Evolutionary conservation across 2,113 vertebrate species (phyloP).

Genomic region (Ailurus styani): DNA sequence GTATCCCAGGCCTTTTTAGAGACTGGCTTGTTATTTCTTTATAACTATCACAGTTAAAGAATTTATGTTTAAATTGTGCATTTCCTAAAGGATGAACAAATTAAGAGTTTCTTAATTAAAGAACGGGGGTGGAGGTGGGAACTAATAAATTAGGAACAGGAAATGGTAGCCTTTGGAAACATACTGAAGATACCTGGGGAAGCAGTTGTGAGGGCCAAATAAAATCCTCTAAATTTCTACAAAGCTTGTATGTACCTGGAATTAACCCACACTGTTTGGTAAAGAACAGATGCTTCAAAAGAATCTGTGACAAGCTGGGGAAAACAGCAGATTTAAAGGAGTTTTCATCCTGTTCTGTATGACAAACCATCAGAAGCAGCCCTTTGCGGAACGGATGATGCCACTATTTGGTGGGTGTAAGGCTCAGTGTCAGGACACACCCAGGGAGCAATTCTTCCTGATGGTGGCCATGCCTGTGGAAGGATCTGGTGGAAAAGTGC

Average conservation of each 20-base stretch:
- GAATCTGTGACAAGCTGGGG: neutral
- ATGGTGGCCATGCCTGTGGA: fast-evolving
- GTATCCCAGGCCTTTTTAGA: neutral
- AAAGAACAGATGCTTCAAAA: slow-evolving; percentile 22
- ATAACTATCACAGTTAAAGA: neutral
- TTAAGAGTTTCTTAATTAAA: slow-evolving; percentile 20
- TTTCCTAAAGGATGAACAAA: neutral
- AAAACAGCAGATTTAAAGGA: neutral
- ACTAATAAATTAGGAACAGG: neutral
- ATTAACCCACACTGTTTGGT: neutral
- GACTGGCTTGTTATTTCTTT: neutral
- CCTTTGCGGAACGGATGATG: neutral
- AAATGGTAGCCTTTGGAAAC: neutral
- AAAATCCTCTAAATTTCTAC: neutral
- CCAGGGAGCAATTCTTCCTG: neutral
- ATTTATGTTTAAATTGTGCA: neutral
- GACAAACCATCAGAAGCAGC: neutral
- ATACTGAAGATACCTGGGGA: neutral
- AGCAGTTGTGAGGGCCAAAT: neutral
- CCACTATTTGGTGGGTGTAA: neutral
- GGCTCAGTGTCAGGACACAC: neutral
- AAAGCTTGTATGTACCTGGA: neutral
- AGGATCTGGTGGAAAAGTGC: neutral
- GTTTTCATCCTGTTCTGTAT: neutral
- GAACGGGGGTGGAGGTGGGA: neutral